Base-by-base conservation (phyloP, 2,113 vertebrate species). In the Sula dactylatra region DNA sequence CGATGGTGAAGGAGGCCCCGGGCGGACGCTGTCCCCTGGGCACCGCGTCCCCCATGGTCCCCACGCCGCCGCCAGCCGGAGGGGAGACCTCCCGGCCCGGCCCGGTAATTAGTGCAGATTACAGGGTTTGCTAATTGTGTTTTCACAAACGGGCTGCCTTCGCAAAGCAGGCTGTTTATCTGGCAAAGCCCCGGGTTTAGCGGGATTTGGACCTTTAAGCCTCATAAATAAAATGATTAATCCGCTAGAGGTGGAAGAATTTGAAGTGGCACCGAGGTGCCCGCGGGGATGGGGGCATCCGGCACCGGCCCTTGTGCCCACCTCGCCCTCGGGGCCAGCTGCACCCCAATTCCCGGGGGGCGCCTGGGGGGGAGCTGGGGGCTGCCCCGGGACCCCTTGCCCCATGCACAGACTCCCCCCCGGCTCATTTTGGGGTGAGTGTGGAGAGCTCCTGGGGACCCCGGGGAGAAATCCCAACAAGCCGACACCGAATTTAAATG, bases 1-100 rank as follows among this genome's bases (percentile, higher is more conserved):
- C 98, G 42, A 99, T 99, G 84, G 98, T 98, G 95, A 99, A 99
- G 90, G 98, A 97, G 40, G 98, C 96, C 71, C 98, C 98, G 12
- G 98, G 93, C 1, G 42, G 93, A 17, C 40, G 47, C 20, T 1
- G 66, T 3, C 11, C 11, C 1, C 62, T 85, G 29, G 59, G 82
- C 83, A 26, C 87, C 17, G 78, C 16, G 77, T 69, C 92, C 64
- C 65, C 83, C 94, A 59, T 83, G 78, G 29, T 50, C 34, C 71
- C 27, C 36, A 5, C 4, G 44, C 44, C 2, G 19, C 27, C 17
- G 17, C 10, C 78, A 6, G 93, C 65, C 86, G 13, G 50, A 36
- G 42, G 81, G 80, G 91, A 40, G 42, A 22, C 21, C 21, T 76
- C 58, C 11, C 8, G 15, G 58, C n/a, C 52, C 64, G 36, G 56